Evolutionary conservation across 2,113 vertebrate species (phyloP), one percentile per base, ranked within the genome.

Genomic region (Callorhinus ursinus): DNA sequence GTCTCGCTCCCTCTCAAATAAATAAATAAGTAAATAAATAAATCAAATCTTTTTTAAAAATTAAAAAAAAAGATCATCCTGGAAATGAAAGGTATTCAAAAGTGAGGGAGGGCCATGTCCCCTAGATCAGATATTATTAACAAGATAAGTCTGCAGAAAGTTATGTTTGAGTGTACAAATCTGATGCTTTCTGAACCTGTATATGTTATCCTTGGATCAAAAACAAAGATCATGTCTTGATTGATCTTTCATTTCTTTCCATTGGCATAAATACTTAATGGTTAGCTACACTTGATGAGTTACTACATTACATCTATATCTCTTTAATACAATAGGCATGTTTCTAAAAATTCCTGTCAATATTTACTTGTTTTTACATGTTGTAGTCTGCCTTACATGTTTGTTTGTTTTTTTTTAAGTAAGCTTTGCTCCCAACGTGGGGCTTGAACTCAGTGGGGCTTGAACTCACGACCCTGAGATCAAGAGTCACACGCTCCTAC

Each of bases 231-330:
- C 53, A 14, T 33, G 13, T 87, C 39, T 82, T 82, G n/a, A 76
- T 26, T 42, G 19, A 93, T 42, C 39, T 88, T 77, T 90, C 51
- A 87, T 77, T 96, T 81, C 51, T 49, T 67, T 76, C n/a, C 19
- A 69, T 18, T 55, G 42, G n/a, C 11, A 79, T 94, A 81, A 86
- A 85, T 89, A 82, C 84, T 74, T 39, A 87, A 95, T 83, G 28
- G 51, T 71, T 88, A 88, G n/a, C 57, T 91, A 51, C 1, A 77
- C n/a, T 91, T 76, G 63, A 81, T 91, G 55, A 94, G 46, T 97
- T 67, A 42, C 31, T 90, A 49, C 12, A 28, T 89, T 71, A 93
- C 87, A 61, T 33, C 21, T 76, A 42, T 61, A 90, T 46, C 33
- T 77, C 77, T 87, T 87, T 90, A 24, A 91, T 71, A 80, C 28